phyloP scores from a whole-genome alignment of 2,113 vertebrate species.

The Onychostruthus taczanowskii region DNA sequence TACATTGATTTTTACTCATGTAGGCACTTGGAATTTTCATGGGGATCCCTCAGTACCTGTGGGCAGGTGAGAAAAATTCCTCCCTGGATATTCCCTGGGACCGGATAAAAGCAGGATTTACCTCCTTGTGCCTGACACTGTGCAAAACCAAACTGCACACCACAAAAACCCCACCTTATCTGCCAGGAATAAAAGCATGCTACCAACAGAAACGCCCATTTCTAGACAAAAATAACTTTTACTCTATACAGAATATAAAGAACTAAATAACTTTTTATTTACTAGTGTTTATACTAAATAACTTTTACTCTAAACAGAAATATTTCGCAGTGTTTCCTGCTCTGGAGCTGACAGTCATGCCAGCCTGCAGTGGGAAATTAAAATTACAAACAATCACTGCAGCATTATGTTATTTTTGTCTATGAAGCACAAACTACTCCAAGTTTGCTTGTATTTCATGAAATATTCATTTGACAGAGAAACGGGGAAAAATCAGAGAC shows the following conservation, averaged over 20 bases:
- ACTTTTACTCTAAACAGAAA: neutral
- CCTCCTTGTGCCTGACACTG: rapidly evolving
- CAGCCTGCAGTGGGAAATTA: neutral
- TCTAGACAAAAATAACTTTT: neutral
- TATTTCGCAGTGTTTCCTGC: neutral
- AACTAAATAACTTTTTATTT: neutral
- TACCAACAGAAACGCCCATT: neutral
- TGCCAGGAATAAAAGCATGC: neutral
- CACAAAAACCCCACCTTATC: neutral
- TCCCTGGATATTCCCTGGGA: neutral
- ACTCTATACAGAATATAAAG: neutral
- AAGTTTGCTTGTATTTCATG: neutral
- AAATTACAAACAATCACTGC: neutral
- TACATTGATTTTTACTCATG: neutral
- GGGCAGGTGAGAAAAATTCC: neutral
- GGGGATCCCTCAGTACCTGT: neutral
- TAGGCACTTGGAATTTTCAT: neutral
- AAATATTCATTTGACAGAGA: neutral
- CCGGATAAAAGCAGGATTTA: neutral
- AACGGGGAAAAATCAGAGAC: neutral
- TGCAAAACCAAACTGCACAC: neutral
- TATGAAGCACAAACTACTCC: neutral
- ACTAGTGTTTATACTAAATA: neutral
- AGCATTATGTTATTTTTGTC: neutral
- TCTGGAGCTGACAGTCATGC: neutral